Conservation (phyloP, 2,797 vertebrate genomes). For the Nannoperca australis region DNA sequence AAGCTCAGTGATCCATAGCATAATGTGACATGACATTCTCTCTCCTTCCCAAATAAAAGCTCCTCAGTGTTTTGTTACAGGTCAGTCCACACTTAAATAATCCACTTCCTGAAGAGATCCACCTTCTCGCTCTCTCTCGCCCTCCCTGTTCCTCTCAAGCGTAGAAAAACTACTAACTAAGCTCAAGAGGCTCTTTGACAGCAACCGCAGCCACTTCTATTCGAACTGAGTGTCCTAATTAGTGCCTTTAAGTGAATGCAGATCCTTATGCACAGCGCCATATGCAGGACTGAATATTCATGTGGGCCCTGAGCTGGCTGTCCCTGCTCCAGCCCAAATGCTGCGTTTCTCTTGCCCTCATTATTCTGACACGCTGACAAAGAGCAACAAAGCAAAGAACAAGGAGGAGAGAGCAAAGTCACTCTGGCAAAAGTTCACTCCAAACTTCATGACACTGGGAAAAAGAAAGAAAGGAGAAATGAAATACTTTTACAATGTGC, state of each 20-base stretch:
- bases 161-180: conserved; percentile 46
- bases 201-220: conserved; percentile 68
- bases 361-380: conserved; percentile 83
- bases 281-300: conserved; percentile 86
- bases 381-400: conserved; percentile 74
- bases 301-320: conserved; percentile 62
- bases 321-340: conserved; percentile 61
- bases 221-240: conserved; percentile 79
- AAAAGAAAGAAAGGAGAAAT: conserved; percentile 20
- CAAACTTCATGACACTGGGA: conserved; percentile 47
- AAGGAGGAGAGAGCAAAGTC: conserved; percentile 80
- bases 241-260: conserved; percentile 77
- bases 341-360: conserved; percentile 73
- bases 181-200: conserved; percentile 74
- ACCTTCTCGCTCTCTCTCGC: conserved; percentile 26
- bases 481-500: not conserved
- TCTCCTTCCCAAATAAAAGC: conserved; percentile 50
- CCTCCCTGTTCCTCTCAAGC: conserved; percentile 19
- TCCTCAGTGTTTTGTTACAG: conserved; percentile 50
- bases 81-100: conserved; percentile 63
- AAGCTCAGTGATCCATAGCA: conserved; percentile 53
- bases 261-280: conserved; percentile 72
- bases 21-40: conserved; percentile 57
- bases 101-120: conserved; percentile 45
- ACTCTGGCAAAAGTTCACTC: conserved; percentile 66